A percentile compares a stretch with the other conserved stretches of the same genome.
These are phyloP conservation scores for Cyrtonyx montezumae DNA, from an alignment of 2,113 vertebrate species.

Conservation along the genomic window DNA sequence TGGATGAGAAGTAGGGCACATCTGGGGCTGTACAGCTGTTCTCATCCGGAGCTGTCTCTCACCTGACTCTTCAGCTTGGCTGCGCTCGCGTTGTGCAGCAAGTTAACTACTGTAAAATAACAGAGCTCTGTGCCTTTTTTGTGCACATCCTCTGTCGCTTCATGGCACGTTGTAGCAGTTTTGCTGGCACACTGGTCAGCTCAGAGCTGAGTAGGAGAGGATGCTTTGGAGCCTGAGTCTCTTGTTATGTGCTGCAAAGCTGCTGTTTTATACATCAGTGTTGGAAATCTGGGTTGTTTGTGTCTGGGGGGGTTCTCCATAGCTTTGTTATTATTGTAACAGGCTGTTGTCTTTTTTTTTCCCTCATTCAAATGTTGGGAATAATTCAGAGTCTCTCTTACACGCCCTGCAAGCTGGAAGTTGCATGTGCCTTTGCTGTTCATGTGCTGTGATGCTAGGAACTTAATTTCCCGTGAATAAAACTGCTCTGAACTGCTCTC, in stretches of 20 bases:
- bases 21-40: not conserved
- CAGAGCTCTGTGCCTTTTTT: not conserved
- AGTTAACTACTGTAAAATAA: not conserved
- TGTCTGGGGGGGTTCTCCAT: not conserved
- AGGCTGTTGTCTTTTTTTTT: fast-evolving
- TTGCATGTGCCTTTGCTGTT: not conserved
- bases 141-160: not conserved
- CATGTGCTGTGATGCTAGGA: not conserved
- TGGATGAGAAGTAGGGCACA: not conserved
- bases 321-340: not conserved
- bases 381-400: not conserved
- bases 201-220: not conserved
- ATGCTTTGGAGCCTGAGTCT: not conserved
- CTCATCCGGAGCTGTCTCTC: not conserved
- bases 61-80: fast-evolving
- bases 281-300: not conserved
- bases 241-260: not conserved
- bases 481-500: not conserved
- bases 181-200: not conserved
- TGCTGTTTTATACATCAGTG: fast-evolving
- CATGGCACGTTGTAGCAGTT: fast-evolving
- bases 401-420: not conserved
- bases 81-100: not conserved
- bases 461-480: not conserved
- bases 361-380: not conserved